Evolutionary conservation across 2,888 invertebrate species (phyloP).

Genomic region (Andrena bicolor): DNA sequence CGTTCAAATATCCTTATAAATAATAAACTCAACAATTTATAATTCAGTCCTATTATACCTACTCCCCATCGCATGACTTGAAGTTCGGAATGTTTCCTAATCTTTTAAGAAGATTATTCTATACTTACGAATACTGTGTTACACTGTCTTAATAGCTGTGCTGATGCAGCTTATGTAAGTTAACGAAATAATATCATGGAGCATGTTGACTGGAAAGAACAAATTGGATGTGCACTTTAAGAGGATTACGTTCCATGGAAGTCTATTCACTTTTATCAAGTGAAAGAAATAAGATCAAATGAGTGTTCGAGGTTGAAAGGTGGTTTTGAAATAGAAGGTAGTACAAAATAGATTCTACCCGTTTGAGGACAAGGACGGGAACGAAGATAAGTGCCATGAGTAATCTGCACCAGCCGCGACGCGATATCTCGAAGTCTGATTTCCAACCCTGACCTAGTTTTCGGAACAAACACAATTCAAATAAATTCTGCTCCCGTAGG

Average conservation of each 20-base stretch:
- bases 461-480: conserved; percentile 6
- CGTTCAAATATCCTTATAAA: no score
- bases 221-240: no score
- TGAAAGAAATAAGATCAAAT: background rate
- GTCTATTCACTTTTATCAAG: background rate
- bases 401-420: conserved; percentile 24
- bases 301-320: background rate
- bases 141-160: no score
- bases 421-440: conserved; percentile 24
- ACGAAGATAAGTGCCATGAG: background rate
- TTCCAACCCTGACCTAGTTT: conserved; percentile 20
- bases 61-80: no score
- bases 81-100: no score
- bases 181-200: no score
- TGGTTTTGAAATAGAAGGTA: conserved; percentile 20
- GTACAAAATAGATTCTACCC: conserved; percentile 12
- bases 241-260: background rate
- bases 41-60: no score
- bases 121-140: no score
- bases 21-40: no score
- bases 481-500: background rate
- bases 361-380: conserved; percentile 27
- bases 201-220: no score
- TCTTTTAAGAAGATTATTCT: no score
- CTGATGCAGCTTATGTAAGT: no score